Evolutionary conservation across 2,888 invertebrate species (phyloP).

Genomic region (Drosophila hamatofila): DNA sequence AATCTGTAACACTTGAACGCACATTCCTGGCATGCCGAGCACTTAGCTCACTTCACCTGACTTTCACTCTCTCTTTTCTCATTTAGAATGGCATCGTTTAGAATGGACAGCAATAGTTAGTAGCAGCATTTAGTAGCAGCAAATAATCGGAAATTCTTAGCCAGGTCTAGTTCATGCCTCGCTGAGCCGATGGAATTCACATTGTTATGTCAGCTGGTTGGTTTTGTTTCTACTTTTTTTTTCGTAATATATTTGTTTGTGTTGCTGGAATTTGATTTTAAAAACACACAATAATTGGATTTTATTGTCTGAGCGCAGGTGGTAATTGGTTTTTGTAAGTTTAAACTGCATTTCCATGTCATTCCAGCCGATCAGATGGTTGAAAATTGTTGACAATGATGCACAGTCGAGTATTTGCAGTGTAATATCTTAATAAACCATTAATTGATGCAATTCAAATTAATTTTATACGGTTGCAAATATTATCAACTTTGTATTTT

Average conservation of each 20-base stretch:
- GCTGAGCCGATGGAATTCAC: constrained; percentile 62
- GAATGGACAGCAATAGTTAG: background rate
- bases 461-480: background rate
- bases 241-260: constrained; percentile 3
- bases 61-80: constrained; percentile 48
- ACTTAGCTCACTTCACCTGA: constrained; percentile 22
- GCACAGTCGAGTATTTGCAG: background rate
- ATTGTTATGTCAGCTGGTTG: constrained; percentile 38
- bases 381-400: constrained; percentile 4
- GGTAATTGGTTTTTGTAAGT: constrained; percentile 11
- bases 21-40: constrained; percentile 22
- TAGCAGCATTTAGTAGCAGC: background rate
- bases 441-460: background rate
- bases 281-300: constrained; percentile 26
- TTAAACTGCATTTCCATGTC: constrained; percentile 26
- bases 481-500: background rate
- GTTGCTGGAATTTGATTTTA: constrained; percentile 23
- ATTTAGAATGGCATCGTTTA: constrained; percentile 16
- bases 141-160: constrained; percentile 58
- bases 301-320: constrained; percentile 30
- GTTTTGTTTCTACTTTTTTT: constrained; percentile 13
- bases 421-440: background rate
- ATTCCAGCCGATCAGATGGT: constrained; percentile 1
- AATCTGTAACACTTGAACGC: constrained; percentile 6
- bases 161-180: constrained; percentile 69